Evolutionary conservation across 2,888 invertebrate species (phyloP).

Genomic region (Notodonta ziczac): DNA sequence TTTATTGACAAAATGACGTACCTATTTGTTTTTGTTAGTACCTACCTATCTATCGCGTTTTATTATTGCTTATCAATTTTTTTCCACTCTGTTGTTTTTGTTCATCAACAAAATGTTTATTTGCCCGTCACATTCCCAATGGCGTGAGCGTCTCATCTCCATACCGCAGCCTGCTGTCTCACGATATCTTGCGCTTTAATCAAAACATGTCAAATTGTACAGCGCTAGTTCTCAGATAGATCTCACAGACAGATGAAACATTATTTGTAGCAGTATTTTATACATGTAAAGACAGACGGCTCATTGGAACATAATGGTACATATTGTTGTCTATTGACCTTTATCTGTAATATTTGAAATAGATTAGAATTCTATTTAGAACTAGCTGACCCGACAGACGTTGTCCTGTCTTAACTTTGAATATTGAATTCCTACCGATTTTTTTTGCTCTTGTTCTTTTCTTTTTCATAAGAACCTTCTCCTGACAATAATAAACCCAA

Average conservation of each 20-base stretch:
- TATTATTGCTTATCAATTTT: not conserved
- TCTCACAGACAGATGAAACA: constrained; percentile 8
- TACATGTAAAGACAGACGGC: not conserved
- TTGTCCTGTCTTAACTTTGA: too few species aligned
- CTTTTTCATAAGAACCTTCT: too few species aligned
- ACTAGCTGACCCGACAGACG: too few species aligned
- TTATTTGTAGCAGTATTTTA: constrained; percentile 6
- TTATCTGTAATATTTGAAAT: not conserved
- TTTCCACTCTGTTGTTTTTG: not conserved
- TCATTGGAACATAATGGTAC: not conserved
- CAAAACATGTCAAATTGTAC: constrained; percentile 45
- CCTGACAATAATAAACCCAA: too few species aligned
- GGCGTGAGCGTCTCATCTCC: constrained; percentile 26
- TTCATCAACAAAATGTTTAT: constrained; percentile 4
- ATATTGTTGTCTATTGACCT: not conserved
- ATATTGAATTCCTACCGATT: too few species aligned
- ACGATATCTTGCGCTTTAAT: constrained; percentile 38
- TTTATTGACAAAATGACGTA: too few species aligned
- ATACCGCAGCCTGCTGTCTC: constrained; percentile 41
- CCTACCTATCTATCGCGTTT: not conserved
- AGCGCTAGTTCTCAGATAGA: constrained; percentile 10
- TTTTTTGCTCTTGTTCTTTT: too few species aligned
- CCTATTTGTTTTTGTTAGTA: too few species aligned
- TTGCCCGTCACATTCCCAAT: constrained; percentile 2
- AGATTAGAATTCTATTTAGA: not conserved